These are phyloP conservation scores for Pyrocoelia pectoralis DNA, from an alignment of 2,888 invertebrate species.

Conservation along the genomic window DNA sequence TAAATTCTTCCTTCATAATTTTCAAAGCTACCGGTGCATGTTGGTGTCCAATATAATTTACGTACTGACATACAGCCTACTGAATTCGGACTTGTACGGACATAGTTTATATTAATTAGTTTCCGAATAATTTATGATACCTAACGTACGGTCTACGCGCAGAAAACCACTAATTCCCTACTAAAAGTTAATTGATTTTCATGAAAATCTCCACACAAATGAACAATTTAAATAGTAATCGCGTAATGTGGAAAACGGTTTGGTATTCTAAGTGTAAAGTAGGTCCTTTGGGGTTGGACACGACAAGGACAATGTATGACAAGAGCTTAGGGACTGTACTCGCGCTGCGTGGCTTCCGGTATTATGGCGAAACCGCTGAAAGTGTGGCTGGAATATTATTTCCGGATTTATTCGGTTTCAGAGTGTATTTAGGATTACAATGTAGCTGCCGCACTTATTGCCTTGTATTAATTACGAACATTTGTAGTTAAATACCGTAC, in stretches of 20 bases:
- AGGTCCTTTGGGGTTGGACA: conserved; percentile 36
- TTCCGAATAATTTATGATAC: conserved; percentile 20
- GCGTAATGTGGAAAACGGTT: conserved; percentile 36
- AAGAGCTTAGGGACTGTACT: conserved; percentile 39
- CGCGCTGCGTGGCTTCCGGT: conserved; percentile 36
- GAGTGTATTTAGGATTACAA: conserved; percentile 35
- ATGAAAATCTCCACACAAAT: conserved; percentile 17
- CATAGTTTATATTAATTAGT: conserved; percentile 18
- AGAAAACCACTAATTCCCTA: conserved; percentile 13
- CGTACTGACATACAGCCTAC: conserved; percentile 11
- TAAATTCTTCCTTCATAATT: conserved; percentile 37
- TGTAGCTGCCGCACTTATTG: conserved; percentile 27
- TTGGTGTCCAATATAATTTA: conserved; percentile 27
- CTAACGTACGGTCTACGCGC: background rate
- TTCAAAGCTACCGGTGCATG: conserved; percentile 33
- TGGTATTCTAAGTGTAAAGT: conserved; percentile 39
- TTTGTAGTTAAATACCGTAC: conserved; percentile 11
- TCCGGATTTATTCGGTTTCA: conserved; percentile 40
- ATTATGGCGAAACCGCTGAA: conserved; percentile 36
- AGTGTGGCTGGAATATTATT: conserved; percentile 41
- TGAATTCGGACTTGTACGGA: conserved; percentile 15
- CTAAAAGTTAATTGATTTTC: conserved; percentile 21
- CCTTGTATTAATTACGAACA: conserved; percentile 29
- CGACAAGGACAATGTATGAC: conserved; percentile 40
- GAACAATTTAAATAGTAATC: conserved; percentile 27